phyloP scores from a whole-genome alignment of 2,888 invertebrate species.

The Aleiodes testaceus region DNA sequence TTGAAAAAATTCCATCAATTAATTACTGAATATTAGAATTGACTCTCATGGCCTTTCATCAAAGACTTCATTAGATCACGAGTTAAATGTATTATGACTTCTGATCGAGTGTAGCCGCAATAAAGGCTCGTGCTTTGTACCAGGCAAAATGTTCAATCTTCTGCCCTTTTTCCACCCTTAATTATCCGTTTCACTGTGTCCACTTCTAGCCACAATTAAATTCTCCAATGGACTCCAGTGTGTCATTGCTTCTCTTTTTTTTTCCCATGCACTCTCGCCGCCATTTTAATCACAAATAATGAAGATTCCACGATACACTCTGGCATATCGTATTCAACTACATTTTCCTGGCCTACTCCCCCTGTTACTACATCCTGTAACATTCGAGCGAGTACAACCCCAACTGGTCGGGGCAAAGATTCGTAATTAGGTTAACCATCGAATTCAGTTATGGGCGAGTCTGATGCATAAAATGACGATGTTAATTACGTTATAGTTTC shows the following conservation, averaged over 20 bases:
- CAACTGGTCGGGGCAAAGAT: slow-evolving; percentile 66
- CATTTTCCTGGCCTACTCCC: background rate
- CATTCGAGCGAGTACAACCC: background rate
- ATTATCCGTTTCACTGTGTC: slow-evolving; percentile 23
- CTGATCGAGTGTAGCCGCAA: slow-evolving; percentile 71
- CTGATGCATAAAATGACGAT: slow-evolving; percentile 73
- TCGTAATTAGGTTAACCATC: slow-evolving; percentile 72
- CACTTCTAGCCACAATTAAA: slow-evolving; percentile 22
- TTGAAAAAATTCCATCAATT: no score
- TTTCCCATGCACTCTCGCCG: slow-evolving; percentile 22
- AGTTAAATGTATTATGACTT: slow-evolving; percentile 74
- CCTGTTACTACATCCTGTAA: slow-evolving; percentile 1
- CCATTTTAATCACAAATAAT: slow-evolving; percentile 27
- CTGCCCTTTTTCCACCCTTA: slow-evolving; percentile 41
- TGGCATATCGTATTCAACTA: slow-evolving; percentile 8
- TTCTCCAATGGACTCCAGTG: no score
- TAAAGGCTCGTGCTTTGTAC: slow-evolving; percentile 53
- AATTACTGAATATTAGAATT: background rate
- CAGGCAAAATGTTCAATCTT: slow-evolving; percentile 47
- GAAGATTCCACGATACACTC: slow-evolving; percentile 18
- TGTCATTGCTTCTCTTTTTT: slow-evolving; percentile 16
- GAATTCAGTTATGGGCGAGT: slow-evolving; percentile 72
- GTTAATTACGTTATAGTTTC: slow-evolving; percentile 72
- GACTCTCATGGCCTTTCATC: slow-evolving; percentile 66
- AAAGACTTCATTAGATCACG: slow-evolving; percentile 71